Conservation (phyloP, 1,140 invertebrate species). For the Drosophila santomea region DNA sequence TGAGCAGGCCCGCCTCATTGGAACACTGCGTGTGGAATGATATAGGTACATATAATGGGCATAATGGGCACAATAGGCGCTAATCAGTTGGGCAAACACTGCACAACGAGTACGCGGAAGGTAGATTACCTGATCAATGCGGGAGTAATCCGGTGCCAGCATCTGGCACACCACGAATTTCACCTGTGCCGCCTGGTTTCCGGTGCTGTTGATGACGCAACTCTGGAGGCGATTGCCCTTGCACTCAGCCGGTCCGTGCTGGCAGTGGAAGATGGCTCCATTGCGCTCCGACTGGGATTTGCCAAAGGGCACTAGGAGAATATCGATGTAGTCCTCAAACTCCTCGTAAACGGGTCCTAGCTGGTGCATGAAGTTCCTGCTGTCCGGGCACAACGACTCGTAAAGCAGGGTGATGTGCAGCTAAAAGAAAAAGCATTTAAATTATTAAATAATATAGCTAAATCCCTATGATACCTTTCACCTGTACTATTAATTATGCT, state of each 20-base stretch:
- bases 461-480: too few relatives aligned
- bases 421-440: conserved; percentile 20
- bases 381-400: conserved; percentile 93
- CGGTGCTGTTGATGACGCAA: conserved; percentile 86
- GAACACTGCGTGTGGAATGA: conserved; percentile 85
- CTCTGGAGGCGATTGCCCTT: conserved; percentile 88
- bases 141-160: conserved; percentile 69
- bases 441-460: too few relatives aligned
- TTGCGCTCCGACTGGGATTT: conserved; percentile 87
- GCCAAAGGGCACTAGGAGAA: conserved; percentile 90
- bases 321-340: conserved; percentile 85
- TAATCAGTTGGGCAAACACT: conserved; percentile 47
- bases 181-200: conserved; percentile 83
- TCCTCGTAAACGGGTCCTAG: conserved; percentile 85
- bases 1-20: conserved; percentile 70
- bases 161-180: conserved; percentile 87
- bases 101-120: conserved; percentile 14
- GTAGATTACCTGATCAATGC: conserved; percentile 50
- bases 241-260: conserved; percentile 89
- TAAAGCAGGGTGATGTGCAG: conserved; percentile 88
- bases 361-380: conserved; percentile 88
- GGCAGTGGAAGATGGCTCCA: conserved; percentile 87
- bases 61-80: conserved; percentile 2
- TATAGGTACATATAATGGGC: background rate
- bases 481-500: too few relatives aligned